Percentiles rank a stretch among this genome's conserved stretches.
Conservation (phyloP, 2,113 vertebrate genomes). For the Ariopsis seemanni region DNA sequence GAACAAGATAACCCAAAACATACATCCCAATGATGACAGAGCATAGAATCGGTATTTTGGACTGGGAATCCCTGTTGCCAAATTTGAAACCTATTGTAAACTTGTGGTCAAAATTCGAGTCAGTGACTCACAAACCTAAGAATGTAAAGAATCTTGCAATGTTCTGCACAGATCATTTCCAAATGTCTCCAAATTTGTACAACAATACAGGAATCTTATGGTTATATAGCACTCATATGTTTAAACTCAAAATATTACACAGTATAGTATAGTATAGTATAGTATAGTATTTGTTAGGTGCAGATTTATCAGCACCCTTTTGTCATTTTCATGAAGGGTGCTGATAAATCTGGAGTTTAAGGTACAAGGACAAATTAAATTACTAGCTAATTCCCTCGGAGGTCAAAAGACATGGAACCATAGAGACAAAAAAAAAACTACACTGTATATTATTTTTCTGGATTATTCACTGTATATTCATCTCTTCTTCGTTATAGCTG, state of each 20-base stretch:
- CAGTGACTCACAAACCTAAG: background rate
- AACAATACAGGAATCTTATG: background rate
- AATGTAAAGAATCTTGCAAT: too few relatives aligned
- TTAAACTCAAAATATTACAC: background rate
- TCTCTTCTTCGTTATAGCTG: background rate
- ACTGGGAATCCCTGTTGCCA: background rate
- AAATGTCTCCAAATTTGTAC: too few relatives aligned
- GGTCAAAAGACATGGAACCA: background rate
- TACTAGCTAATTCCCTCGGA: background rate
- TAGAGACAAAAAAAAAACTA: background rate
- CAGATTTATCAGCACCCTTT: too few relatives aligned
- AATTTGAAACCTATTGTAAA: background rate
- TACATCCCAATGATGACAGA: background rate
- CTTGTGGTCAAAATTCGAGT: background rate
- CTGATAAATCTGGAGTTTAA: background rate
- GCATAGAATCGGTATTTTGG: background rate
- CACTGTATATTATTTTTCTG: background rate
- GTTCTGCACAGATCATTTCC: too few relatives aligned
- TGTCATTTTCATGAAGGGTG: background rate
- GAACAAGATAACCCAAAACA: background rate
- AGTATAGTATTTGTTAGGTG: too few relatives aligned
- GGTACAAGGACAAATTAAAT: background rate
- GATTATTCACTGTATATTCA: background rate
- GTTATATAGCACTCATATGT: background rate
- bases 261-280: background rate